Conservation (phyloP, 1,140 invertebrate genomes). For the Drosophila subobscura region DNA sequence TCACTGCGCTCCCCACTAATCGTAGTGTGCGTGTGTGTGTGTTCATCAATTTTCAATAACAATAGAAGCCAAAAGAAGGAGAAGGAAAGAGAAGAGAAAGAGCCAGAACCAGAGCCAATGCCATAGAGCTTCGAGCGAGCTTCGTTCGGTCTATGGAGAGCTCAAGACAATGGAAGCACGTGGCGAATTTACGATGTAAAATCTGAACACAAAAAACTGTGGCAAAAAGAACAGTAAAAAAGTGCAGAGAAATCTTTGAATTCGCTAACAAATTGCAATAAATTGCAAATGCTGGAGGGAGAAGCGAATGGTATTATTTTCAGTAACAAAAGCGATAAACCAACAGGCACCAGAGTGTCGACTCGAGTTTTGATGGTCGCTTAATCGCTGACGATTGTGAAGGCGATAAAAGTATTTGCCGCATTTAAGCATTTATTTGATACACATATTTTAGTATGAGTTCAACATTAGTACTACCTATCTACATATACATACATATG, state of each 20-base stretch:
- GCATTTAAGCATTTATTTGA: background rate
- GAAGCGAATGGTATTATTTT: slow-evolving; percentile 19
- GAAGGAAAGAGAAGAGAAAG: background rate
- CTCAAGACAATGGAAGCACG: slow-evolving; percentile 51
- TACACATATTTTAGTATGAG: no score
- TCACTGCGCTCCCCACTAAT: slow-evolving; percentile 27
- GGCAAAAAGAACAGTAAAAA: background rate
- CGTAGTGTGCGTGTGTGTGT: slow-evolving; percentile 12
- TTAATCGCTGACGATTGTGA: slow-evolving; percentile 5
- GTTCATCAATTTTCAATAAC: slow-evolving; percentile 73
- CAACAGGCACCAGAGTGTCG: slow-evolving; percentile 1
- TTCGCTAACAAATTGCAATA: slow-evolving; percentile 60
- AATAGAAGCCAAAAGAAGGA: slow-evolving; percentile 52
- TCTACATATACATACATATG: no score
- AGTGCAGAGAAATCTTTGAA: slow-evolving; percentile 7
- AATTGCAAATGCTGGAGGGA: slow-evolving; percentile 38
- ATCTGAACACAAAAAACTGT: slow-evolving; percentile 31
- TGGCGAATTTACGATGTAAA: slow-evolving; percentile 62
- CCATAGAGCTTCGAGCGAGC: background rate
- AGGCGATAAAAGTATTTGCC: background rate
- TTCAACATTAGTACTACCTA: no score
- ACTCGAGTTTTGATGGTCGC: slow-evolving; percentile 10
- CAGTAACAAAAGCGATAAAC: slow-evolving; percentile 34
- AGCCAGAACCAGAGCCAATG: background rate
- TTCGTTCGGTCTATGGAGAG: background rate